A percentile compares a stretch with the other conserved stretches of the same genome.
Conservation (phyloP, 2,888 invertebrate genomes). For the Ametastegia equiseti region DNA sequence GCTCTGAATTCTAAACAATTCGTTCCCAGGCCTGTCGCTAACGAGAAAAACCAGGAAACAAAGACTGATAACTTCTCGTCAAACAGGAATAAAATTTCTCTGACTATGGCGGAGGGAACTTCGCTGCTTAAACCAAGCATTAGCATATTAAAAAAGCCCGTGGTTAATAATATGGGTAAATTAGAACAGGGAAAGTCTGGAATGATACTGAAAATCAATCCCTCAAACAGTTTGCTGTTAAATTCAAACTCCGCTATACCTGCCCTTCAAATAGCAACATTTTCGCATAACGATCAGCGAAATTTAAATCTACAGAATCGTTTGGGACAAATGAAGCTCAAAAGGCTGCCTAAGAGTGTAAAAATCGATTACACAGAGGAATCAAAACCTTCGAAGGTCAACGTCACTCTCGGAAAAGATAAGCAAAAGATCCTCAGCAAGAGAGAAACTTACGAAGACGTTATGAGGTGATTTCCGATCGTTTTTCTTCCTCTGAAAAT, state of each 20-base stretch:
- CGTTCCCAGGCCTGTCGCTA: neutral
- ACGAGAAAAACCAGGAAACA: constrained; percentile 15
- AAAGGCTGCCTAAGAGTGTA: constrained; percentile 20
- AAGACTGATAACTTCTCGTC: neutral
- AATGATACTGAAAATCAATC: constrained; percentile 57
- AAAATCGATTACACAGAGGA: constrained; percentile 29
- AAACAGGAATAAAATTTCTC: neutral
- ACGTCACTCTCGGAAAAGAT: constrained; percentile 63
- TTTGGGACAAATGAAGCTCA: constrained; percentile 17
- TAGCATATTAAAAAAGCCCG: constrained; percentile 62
- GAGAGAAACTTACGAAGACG: constrained; percentile 61
- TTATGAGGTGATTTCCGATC: constrained; percentile 53
- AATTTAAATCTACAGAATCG: neutral
- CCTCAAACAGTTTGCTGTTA: constrained; percentile 62
- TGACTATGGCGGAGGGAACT: neutral
- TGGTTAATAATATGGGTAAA: constrained; percentile 2
- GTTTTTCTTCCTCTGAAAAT: neutral
- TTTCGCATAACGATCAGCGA: neutral
- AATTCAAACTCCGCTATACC: constrained; percentile 63
- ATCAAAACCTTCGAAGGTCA: constrained; percentile 52
- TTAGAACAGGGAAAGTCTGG: constrained; percentile 40
- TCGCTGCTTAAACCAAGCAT: constrained; percentile 53
- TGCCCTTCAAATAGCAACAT: constrained; percentile 63
- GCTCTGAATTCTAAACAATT: constrained; percentile 22
- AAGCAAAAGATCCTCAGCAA: constrained; percentile 62